Evolutionary conservation across 2,888 invertebrate species (phyloP).

Genomic region (Trichogramma dendrolimi): DNA sequence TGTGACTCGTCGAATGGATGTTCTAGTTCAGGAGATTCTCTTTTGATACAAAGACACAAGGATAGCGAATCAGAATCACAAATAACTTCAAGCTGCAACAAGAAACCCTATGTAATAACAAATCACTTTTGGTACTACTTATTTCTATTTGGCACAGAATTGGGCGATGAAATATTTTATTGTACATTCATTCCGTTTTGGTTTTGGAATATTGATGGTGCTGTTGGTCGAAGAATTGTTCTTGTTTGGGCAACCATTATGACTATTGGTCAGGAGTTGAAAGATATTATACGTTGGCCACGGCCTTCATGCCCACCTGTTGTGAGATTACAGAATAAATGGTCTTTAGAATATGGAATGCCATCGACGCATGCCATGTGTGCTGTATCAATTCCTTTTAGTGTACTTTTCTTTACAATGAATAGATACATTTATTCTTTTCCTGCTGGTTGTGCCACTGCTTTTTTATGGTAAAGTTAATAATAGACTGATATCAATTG

Average conservation of each 20-base stretch:
- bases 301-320: conserved; percentile 80
- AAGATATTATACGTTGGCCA: conserved; percentile 84
- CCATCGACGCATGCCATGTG: conserved; percentile 94
- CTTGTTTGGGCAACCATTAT: conserved; percentile 78
- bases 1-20: conserved; percentile 30
- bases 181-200: conserved; percentile 87
- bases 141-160: conserved; percentile 77
- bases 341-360: conserved; percentile 91
- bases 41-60: conserved; percentile 12
- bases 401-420: conserved; percentile 74
- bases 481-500: not conserved
- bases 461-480: conserved; percentile 57
- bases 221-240: conserved; percentile 76
- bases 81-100: conserved; percentile 48
- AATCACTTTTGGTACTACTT: conserved; percentile 81
- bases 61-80: conserved; percentile 44
- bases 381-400: conserved; percentile 81
- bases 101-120: conserved; percentile 57
- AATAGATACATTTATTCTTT: conserved; percentile 73
- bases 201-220: conserved; percentile 91
- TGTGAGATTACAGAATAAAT: conserved; percentile 77
- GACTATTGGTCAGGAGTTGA: conserved; percentile 84
- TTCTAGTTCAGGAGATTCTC: conserved; percentile 37
- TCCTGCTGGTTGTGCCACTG: conserved; percentile 58
- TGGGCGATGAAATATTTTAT: conserved; percentile 90